These are phyloP conservation scores for Endomychus coccineus DNA, from an alignment of 2,888 invertebrate genomes.

Conservation along the genomic window DNA sequence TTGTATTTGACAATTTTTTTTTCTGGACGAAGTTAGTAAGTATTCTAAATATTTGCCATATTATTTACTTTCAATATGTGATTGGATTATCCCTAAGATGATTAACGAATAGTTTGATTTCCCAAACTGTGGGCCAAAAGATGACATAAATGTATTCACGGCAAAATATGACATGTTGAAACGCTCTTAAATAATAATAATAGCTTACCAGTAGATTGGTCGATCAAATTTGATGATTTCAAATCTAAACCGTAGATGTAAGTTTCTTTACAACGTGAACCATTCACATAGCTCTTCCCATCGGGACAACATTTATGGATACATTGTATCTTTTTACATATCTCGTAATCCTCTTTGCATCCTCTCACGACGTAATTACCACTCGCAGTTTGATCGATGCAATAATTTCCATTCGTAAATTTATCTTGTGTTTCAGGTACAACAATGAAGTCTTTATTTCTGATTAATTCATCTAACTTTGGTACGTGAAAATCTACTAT, in stretches of 20 bases:
- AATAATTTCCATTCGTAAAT: conserved; percentile 17
- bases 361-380: conserved; percentile 24
- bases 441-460: too few relatives aligned
- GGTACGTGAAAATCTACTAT: neutral
- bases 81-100: too few relatives aligned
- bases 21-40: too few relatives aligned
- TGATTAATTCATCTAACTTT: neutral
- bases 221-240: conserved; percentile 23
- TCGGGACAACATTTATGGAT: conserved; percentile 51
- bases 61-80: too few relatives aligned
- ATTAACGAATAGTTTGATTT: too few relatives aligned
- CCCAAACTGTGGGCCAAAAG: too few relatives aligned
- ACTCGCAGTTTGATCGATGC: conserved; percentile 24
- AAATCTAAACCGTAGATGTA: conserved; percentile 30
- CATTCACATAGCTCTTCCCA: conserved; percentile 45
- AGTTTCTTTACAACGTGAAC: conserved; percentile 27
- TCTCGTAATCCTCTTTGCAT: conserved; percentile 24
- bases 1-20: too few relatives aligned
- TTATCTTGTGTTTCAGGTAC: too few relatives aligned
- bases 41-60: too few relatives aligned
- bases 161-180: too few relatives aligned
- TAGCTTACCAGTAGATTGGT: conserved; percentile 27
- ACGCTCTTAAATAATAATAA: too few relatives aligned
- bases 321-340: conserved; percentile 35
- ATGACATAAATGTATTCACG: too few relatives aligned